Evolutionary conservation across 2,797 vertebrate genomes (phyloP), one percentile per base, ranked within the genome.

Genomic region (Muraenolepis orangiensis): DNA sequence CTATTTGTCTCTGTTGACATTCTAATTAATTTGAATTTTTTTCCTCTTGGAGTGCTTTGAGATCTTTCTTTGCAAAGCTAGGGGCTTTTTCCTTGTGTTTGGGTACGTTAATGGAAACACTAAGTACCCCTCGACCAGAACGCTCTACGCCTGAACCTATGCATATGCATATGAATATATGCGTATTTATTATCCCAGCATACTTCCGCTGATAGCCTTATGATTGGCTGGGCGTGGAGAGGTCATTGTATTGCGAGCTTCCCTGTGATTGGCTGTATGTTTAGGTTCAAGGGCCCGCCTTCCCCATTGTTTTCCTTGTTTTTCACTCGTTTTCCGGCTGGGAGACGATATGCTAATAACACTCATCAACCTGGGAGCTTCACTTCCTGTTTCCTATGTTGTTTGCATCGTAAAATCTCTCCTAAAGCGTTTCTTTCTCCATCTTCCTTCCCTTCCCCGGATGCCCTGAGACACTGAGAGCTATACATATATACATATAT

Each of bases 341-440:
- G n/a, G n/a, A n/a, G 71, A 76, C 88, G 80, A 46, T 84, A 84
- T 90, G 87, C 78, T 82, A 87, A 89, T 88, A 36, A 32, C 61
- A 64, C 84, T 87, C 29, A 79, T 79, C 75, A 82, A 84, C 87
- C 87, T 86, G 71, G 73, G 40, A 80, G 80, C 87, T 80, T 42
- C 28, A 75, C 77, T 86, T 79, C 69, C 0, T 72, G 82, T 76
- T 82, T 57, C 82, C 82, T 88, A 72, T 84, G 86, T 87, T 79
- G 76, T 89, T 91, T 89, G 72, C 82, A 78, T 84, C 81, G 75
- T 84, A 87, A 86, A 88, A 87, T 85, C 74, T 88, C 87, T 89
- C 86, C 88, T 75, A 13, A 86, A 89, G 85, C 87, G 74, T 72
- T 76, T 71, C 67, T 73, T 76, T 72, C 30, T 29, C 6, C 31